Evolutionary conservation across 2,113 vertebrate genomes (phyloP), one percentile per base, ranked within the genome.

Genomic region (Chroicocephalus ridibundus): DNA sequence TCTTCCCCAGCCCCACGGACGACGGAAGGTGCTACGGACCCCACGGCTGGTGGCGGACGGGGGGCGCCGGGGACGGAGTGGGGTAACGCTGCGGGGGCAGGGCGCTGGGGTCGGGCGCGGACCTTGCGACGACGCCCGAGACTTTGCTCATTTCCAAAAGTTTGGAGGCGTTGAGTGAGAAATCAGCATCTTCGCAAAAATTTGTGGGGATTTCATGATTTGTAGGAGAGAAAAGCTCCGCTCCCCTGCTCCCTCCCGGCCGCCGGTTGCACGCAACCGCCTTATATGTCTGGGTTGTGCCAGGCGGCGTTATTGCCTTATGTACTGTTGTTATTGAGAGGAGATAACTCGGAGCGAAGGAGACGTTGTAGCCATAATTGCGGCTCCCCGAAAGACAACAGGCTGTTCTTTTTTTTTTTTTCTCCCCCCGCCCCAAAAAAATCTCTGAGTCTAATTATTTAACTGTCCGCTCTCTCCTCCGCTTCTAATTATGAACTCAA

Each of bases 401-500:
- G n/a, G 5, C 31, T 61, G 34, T 17, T 72, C 0, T 20, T 5
- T 19, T 16, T 20, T 22, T 7, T 36, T 38, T 26, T 27, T 40
- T 40, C 24, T 2, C 1, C 19, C 6, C 25, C n/a, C 10, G 24
- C 3, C 1, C 19, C 6, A 75, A 65, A 72, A 91, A 97, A 97
- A 94, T 94, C 79, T 27, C 70, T 24, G 20, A 71, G 46, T 86
- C 15, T 86, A 90, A 96, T 96, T 95, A 90, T 93, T 97, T 90
- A 93, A 95, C 94, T 92, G 95, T 97, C 90, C 65, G 1, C 82
- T 87, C 87, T 96, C 87, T 95, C 90, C 97, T 97, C 93, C 90
- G 7, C 75, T 96, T 94, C 90, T 95, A 97, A 97, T 97, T 98
- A 96, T 76, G 95, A 94, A 78, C 94, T 94, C 97, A 97, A 96